Evolutionary conservation across 2,113 vertebrate species (phyloP).

Genomic region (Ardeotis arabs): DNA sequence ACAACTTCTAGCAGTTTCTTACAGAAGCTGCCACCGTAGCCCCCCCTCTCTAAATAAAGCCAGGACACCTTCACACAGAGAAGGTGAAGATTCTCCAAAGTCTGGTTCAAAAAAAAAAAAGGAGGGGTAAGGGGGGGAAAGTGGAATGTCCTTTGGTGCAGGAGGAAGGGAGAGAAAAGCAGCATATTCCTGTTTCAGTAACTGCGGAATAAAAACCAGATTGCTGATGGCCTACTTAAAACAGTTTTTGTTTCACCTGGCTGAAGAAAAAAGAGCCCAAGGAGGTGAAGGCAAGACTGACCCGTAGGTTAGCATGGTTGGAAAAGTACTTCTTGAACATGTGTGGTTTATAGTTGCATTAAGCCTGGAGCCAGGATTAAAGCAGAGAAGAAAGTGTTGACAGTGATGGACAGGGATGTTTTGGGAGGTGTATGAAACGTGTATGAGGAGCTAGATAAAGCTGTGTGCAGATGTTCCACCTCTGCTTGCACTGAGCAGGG

Average conservation of each 20-base stretch:
- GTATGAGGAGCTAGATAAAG: background rate
- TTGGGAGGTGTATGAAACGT: background rate
- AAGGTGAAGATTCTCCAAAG: background rate
- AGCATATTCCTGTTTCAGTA: background rate
- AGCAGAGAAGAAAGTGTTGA: background rate
- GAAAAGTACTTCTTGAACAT: background rate
- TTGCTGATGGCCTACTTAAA: background rate
- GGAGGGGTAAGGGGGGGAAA: background rate
- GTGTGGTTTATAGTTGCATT: background rate
- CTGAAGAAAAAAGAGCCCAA: background rate
- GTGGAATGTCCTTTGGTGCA: background rate
- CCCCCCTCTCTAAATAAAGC: no score
- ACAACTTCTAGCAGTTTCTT: no score
- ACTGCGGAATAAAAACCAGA: background rate
- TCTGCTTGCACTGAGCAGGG: background rate
- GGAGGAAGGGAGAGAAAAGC: background rate
- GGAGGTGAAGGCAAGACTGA: background rate
- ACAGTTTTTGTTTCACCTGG: background rate
- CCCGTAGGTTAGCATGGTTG: background rate
- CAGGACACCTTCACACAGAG: background rate
- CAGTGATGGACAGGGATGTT: constrained; percentile 4
- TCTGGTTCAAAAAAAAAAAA: background rate
- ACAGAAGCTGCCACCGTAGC: no score
- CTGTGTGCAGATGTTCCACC: background rate
- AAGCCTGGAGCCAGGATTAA: background rate